Evolutionary conservation across 2,113 vertebrate species (phyloP), one percentile per base, ranked within the genome.

Genomic region (Eptatretus burgeri): DNA sequence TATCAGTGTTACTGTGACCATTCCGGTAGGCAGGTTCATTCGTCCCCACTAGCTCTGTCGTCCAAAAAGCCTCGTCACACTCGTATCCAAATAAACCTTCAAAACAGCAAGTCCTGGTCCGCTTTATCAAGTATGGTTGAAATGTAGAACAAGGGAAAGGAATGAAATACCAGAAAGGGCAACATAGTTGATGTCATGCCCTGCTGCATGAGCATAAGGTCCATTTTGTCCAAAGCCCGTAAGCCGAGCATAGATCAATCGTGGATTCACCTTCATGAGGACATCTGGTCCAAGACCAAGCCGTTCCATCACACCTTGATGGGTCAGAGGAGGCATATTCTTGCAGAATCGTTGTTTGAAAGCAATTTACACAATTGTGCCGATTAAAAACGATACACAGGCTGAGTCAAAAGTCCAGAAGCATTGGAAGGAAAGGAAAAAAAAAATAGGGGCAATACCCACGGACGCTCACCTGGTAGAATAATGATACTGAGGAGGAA

Each of bases 121-220:
- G 7, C 27, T 7, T 41, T 41, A 41, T 41, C 27, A 41, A 41
- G 27, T 41, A 41, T 41, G 27, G 27, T 7, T 41, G 27, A 41
- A 41, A 41, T 41, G 27, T 7, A 41, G 27, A 41, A 41, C 27
- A 41, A 41, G 27, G 7, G 27, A 41, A 41, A 41, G 27, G 27
- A 41, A 41, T 7, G 7, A 5, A 41, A 13, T 76, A 89, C 91
- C 89, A 72, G 91, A 93, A 69, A 93, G 71, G 72, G 91, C 79
- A 64, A 89, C 66, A 68, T 75, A 98, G 75, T 98, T 98, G 74
- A 98, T 91, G 69, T 98, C 91, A 64, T 98, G 91, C 51, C 89
- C 87, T 0, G 86, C 85, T 41, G 71, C 68, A 1, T n/a, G 66
- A 51, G 79, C 76, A 1, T 75, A 78, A 51, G 66, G 72, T 67